phyloP scores from a whole-genome alignment of 2,113 vertebrate species.

The Salvelinus alpinus region DNA sequence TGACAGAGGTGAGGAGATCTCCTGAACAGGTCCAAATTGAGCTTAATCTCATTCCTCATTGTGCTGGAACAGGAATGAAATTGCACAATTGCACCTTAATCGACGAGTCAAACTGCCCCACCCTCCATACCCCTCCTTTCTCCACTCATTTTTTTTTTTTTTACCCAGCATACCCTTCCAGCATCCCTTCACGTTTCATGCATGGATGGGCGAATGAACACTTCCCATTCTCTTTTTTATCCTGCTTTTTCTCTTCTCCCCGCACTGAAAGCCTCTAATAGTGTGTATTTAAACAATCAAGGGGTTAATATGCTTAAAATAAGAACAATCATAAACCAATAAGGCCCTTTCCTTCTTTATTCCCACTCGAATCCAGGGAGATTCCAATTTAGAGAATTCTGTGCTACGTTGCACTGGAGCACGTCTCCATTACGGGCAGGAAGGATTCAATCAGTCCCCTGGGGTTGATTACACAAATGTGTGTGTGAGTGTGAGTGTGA shows the following conservation, averaged over 20 bases:
- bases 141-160: conserved; percentile 7
- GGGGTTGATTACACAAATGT: conserved; percentile 72
- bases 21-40: conserved; percentile 80
- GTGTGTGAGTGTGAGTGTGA: too few species aligned
- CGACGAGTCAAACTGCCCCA: conserved; percentile 58
- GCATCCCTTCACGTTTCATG: conserved; percentile 52
- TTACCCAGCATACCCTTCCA: not conserved
- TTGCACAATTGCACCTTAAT: conserved; percentile 81
- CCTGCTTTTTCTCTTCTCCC: conserved; percentile 18
- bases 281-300: conserved; percentile 75
- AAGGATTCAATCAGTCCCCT: conserved; percentile 74
- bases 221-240: conserved; percentile 63
- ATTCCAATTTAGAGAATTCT: conserved; percentile 63
- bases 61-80: conserved; percentile 77
- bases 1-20: conserved; percentile 79
- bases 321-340: conserved; percentile 77
- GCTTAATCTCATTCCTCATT: conserved; percentile 83
- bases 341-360: conserved; percentile 52
- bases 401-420: conserved; percentile 67
- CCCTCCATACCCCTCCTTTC: conserved; percentile 3
- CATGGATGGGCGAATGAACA: conserved; percentile 61
- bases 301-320: conserved; percentile 74
- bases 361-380: conserved; percentile 68
- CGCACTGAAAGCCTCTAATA: conserved; percentile 73
- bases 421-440: conserved; percentile 69